Percentiles rank a stretch among this genome's conserved stretches.
Evolutionary conservation across 1,140 invertebrate species (phyloP).

Genomic region (Drosophila fuyamai): DNA sequence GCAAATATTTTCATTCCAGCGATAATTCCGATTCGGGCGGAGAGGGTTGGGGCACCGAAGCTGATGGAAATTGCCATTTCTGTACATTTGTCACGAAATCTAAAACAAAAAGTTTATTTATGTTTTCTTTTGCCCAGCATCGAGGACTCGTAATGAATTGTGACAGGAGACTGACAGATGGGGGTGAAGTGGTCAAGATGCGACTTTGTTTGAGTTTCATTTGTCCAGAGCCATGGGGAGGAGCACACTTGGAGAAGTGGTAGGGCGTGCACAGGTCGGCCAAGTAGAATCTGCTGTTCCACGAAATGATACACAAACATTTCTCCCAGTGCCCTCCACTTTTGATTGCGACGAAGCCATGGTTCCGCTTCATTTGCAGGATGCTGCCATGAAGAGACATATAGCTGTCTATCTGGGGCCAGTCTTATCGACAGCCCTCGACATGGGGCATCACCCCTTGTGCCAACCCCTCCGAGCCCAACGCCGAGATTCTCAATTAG

Average conservation of each 20-base stretch:
- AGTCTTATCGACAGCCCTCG: conserved; percentile 25
- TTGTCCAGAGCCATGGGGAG: conserved; percentile 11
- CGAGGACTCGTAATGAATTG: conserved; percentile 65
- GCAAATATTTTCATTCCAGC: conserved; percentile 75
- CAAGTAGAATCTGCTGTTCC: too few relatives aligned
- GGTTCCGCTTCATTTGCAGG: conserved; percentile 32
- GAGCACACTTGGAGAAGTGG: conserved; percentile 7
- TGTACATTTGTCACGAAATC: conserved; percentile 79
- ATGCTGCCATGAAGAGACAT: not conserved
- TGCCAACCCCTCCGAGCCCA: conserved; percentile 14
- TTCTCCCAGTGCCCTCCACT: conserved; percentile 37
- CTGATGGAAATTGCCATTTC: conserved; percentile 58
- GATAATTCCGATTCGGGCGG: conserved; percentile 52
- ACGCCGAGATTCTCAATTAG: conserved; percentile 81
- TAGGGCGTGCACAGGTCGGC: not conserved
- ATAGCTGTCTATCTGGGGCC: conserved; percentile 34
- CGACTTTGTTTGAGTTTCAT: conserved; percentile 65
- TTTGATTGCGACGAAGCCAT: conserved; percentile 53
- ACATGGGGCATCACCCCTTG: conserved; percentile 35
- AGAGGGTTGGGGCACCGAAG: conserved; percentile 17
- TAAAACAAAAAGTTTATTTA: conserved; percentile 76
- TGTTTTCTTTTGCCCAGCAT: conserved; percentile 51
- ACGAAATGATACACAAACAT: not conserved
- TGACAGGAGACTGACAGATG: conserved; percentile 46
- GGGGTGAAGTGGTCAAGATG: conserved; percentile 52